Evolutionary conservation across 92 coral and sea anemone species (phyloP), one percentile per base, ranked within the genome.

Genomic region (Palythoa grandis): DNA sequence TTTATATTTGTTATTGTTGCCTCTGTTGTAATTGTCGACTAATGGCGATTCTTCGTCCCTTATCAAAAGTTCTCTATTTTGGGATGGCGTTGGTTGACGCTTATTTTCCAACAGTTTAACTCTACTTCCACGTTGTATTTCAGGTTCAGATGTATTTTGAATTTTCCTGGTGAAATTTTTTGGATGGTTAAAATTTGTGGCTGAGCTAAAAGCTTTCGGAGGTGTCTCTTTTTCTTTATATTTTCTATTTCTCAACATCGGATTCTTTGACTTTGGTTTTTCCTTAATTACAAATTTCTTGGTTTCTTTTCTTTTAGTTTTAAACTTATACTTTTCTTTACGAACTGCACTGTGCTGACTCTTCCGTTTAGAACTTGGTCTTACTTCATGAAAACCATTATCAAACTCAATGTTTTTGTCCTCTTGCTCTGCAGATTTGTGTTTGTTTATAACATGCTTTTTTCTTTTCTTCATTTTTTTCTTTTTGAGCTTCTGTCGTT

Each of bases 401-500:
- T 77, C 77, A 20, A 70, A 71, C 29, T 11, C 6, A 48, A 29
- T 4, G 50, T 13, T 70, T 70, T 19, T 82, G 39, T 37, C 38
- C 0, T 40, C 77, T 23, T 78, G 50, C 40, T 52, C 12, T 14
- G 14, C 22, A 52, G 2, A 24, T 56, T 48, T 78, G 19, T 60
- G 11, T 57, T 48, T 72, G 72, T 78, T 70, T 25, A 19, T 54
- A 3, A 23, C 16, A 66, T 11, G 39, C 16, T 2, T 58, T 60
- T 61, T 82, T 80, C 17, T 24, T 3, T 47, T 5, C 23, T 80
- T 23, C 25, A 14, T 69, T 60, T 56, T 52, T 29, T 23, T 58
- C 65, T 43, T 71, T 74, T 39, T 76, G 15, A 67, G 39, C 77
- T 83, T 58, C 15, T 63, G 43, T 25, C 80, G 92, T 74, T 86